Evolutionary conservation across 2,888 invertebrate species (phyloP), one percentile per base, ranked within the genome.

Genomic region (Taphrorychus bicolor): DNA sequence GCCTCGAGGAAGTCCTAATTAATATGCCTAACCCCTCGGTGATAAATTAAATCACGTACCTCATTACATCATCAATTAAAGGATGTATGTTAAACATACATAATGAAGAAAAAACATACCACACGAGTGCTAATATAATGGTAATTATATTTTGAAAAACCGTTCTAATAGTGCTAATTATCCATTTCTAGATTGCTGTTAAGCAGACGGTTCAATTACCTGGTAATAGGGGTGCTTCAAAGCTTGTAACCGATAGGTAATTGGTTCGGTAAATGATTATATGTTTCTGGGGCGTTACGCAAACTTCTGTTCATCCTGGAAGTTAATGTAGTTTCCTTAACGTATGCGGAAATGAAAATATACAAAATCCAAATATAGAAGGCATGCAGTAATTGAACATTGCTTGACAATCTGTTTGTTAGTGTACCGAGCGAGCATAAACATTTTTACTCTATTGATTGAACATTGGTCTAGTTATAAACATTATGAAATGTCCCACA

Each of bases 311-410:
- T n/a, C n/a, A 16, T 45, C 1, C 9, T 7, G 32, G 32, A 32
- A 32, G 11, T 40, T 56, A 60, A 66, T 60, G 56, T 45, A 45
- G 42, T 53, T 59, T 56, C 56, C 54, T 11, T 17, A 60, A 61
- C 58, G 45, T 58, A 57, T 57, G 66, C 60, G 58, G 61, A 61
- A 51, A 57, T 18, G 58, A 66, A 66, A 66, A 66, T 66, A 66
- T 61, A 66, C 66, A 59, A 61, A 23, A 57, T 32, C 57, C 51
- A 66, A 66, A 66, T 57, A 52, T 66, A 66, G 60, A 65, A 65
- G n/a, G 32, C 17, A 23, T 23, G 18, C 52, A 32, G 49, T 66
- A 57, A 61, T 66, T 51, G 66, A 61, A 66, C 16, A 61, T 66
- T 49, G 16, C 16, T 48, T 56, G 61, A 66, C 57, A 57, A 61